These are phyloP conservation scores for Anguilla pacifica DNA, from an alignment of 2,797 vertebrate species.

Conservation along the genomic window DNA sequence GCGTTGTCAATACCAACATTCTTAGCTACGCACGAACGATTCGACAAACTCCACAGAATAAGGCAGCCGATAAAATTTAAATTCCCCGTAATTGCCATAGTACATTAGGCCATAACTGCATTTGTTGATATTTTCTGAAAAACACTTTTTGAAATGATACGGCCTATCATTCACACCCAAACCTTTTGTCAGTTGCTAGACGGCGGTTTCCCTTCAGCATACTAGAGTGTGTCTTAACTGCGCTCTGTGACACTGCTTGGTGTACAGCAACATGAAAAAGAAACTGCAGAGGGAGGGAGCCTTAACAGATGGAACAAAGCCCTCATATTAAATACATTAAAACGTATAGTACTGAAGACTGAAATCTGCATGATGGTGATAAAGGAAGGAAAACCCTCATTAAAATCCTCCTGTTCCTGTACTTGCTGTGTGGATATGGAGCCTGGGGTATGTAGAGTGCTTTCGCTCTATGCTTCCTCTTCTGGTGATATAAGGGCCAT, in stretches of 20 bases:
- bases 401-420: background rate
- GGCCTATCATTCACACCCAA: background rate
- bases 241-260: background rate
- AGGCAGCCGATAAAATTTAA: background rate
- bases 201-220: background rate
- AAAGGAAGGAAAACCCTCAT: background rate
- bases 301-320: background rate
- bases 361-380: background rate
- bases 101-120: background rate
- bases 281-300: background rate
- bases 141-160: background rate
- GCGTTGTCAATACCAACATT: background rate
- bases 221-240: background rate
- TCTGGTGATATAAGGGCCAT: conserved; percentile 28
- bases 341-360: background rate
- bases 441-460: conserved; percentile 19
- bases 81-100: background rate
- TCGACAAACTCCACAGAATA: background rate
- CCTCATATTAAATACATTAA: background rate
- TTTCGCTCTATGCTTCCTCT: background rate
- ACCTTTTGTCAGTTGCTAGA: background rate
- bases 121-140: background rate
- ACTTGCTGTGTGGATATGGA: conserved; percentile 1
- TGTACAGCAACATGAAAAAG: background rate
- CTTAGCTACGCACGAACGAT: background rate